These are phyloP conservation scores for Hemithea aestivaria DNA, from an alignment of 2,888 invertebrate species.

Conservation along the genomic window DNA sequence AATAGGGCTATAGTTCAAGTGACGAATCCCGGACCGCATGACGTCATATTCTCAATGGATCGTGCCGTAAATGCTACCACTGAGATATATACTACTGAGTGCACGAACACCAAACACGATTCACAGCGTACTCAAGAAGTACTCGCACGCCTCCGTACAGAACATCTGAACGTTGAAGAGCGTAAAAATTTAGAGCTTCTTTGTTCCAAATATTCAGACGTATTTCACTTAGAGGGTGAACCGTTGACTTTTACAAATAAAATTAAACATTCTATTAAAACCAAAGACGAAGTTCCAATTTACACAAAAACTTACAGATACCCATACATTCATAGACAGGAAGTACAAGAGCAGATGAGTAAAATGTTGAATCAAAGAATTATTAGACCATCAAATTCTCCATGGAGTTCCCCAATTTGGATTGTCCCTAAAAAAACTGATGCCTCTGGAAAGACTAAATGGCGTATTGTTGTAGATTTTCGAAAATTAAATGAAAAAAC, in stretches of 20 bases:
- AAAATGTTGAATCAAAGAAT: slow-evolving; percentile 17
- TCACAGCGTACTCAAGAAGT: slow-evolving; percentile 23
- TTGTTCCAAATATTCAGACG: slow-evolving; percentile 23
- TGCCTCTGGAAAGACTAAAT: slow-evolving; percentile 3
- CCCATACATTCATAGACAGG: slow-evolving; percentile 14
- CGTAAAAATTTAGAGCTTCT: slow-evolving; percentile 23
- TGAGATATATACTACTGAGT: slow-evolving; percentile 23
- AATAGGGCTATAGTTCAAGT: slow-evolving; percentile 27
- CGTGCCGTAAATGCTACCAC: slow-evolving; percentile 17
- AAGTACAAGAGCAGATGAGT: slow-evolving; percentile 17
- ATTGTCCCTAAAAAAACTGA: slow-evolving; percentile 6
- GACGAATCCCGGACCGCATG: too few relatives aligned
- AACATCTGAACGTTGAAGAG: slow-evolving; percentile 34
- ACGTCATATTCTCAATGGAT: slow-evolving; percentile 29
- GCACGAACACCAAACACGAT: too few relatives aligned
- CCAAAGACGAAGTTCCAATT: slow-evolving; percentile 12
- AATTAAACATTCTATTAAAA: slow-evolving; percentile 12
- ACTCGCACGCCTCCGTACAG: slow-evolving; percentile 29
- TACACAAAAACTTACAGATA: slow-evolving; percentile 17
- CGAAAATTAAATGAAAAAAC: slow-evolving; percentile 11
- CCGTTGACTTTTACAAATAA: slow-evolving; percentile 14
- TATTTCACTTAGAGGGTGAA: slow-evolving; percentile 24
- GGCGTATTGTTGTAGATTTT: slow-evolving; percentile 12
- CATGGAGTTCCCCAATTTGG: slow-evolving; percentile 7
- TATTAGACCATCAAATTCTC: slow-evolving; percentile 6